Evolutionary conservation across 2,888 invertebrate genomes (phyloP).

Genomic region (Nomada ferruginata): DNA sequence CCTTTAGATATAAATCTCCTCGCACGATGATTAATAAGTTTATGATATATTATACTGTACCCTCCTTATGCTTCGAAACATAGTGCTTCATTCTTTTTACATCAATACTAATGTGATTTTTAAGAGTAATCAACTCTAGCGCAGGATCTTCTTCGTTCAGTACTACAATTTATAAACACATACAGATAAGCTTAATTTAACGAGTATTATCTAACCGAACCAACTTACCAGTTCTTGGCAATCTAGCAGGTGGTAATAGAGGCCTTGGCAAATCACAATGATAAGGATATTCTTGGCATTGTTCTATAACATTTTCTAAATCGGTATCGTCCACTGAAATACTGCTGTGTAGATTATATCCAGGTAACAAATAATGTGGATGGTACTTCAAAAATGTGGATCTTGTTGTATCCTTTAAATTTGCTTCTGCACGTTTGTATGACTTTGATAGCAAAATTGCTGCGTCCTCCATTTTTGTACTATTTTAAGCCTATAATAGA

Average conservation of each 20-base stretch:
- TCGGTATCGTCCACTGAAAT: conserved; percentile 66
- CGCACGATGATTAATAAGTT: background rate
- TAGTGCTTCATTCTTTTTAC: conserved; percentile 71
- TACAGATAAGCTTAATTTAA: background rate
- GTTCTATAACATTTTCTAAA: conserved; percentile 65
- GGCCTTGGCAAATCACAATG: conserved; percentile 80
- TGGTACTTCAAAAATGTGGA: conserved; percentile 64
- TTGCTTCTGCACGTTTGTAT: conserved; percentile 68
- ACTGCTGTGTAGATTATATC: conserved; percentile 71
- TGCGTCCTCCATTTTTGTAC: conserved; percentile 30
- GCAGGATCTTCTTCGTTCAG: conserved; percentile 76
- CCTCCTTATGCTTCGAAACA: conserved; percentile 70
- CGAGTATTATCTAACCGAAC: background rate
- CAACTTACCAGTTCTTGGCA: conserved; percentile 72
- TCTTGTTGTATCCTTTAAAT: conserved; percentile 71
- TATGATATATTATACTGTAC: conserved; percentile 42
- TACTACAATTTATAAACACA: conserved; percentile 57
- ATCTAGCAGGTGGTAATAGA: conserved; percentile 77
- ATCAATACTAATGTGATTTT: conserved; percentile 74
- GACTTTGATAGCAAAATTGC: conserved; percentile 56
- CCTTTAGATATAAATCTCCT: background rate
- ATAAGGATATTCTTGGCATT: conserved; percentile 77
- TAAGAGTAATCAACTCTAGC: conserved; percentile 74
- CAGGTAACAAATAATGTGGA: conserved; percentile 74
- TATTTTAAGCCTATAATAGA: conserved; percentile 2